Base-by-base conservation (phyloP, 2,113 vertebrate species). In the Aldabrachelys gigantea region DNA sequence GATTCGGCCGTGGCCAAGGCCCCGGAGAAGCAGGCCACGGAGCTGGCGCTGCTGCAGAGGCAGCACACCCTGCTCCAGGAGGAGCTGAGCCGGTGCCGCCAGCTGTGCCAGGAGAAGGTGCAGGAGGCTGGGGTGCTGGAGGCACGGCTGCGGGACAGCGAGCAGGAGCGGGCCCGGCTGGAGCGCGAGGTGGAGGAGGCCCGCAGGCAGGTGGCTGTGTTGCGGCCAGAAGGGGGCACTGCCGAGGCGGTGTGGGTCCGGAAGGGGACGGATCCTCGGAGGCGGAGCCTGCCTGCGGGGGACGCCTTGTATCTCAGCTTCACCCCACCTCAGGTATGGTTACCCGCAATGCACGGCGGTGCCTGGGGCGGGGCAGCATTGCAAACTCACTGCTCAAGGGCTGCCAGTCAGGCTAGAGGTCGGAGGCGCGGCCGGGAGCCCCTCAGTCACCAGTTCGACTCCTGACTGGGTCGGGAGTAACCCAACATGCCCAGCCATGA, bases 41-140 rank as follows among this genome's bases (percentile, higher is more conserved):
- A 99, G 72, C 98, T 99, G 94, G 98, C 98, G 0, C 95, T 99
- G 38, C 97, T 99, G 59, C 99, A 99, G 95, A 97, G 99, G 47
- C 99, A 99, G 4, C 99, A 99, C 65, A 96, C 98, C 1, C 98
- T 99, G 65, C 94, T 99, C 81, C 99, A 99, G 97, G 99, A 99
- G 69, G 99, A 99, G 97, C 98, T 99, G 82, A 96, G 98, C 7
- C 98, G 99, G 79, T 98, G 99, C 88, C 96, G 98, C 38, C 94
- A 97, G 52, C 96, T 97, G 0, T 96, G 97, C 2, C 98, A 98
- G 62, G 98, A 98, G 80, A 94, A 97, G 47, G 97, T 93, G 0
- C 94, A 97, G 0, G 98, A 98, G 50, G 97, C 93, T 0, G 89
- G 96, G 4, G 97, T 96, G 11, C 96, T 99, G 10, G 99, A 99